These are phyloP conservation scores for Xenopus laevis DNA, from an alignment of 2,113 vertebrate species.

Conservation along the genomic window DNA sequence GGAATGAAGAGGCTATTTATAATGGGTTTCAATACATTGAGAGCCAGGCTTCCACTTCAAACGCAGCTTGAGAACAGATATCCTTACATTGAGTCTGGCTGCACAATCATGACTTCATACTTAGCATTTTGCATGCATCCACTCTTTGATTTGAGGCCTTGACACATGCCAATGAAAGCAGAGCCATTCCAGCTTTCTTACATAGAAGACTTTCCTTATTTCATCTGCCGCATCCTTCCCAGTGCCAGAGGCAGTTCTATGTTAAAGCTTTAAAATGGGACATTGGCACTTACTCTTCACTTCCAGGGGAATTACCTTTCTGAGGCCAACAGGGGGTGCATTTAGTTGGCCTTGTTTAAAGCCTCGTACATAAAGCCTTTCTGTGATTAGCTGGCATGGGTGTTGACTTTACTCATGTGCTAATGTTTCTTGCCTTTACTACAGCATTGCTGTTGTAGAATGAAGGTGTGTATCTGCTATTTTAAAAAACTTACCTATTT, in stretches of 20 bases:
- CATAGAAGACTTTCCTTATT: conserved; percentile 58
- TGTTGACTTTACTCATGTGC: conserved; percentile 16
- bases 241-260: conserved; percentile 43
- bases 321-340: conserved; percentile 38
- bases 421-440: not conserved
- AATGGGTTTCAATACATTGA: conserved; percentile 60
- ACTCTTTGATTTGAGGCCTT: conserved; percentile 63
- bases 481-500: too few relatives aligned
- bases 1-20: conserved; percentile 64
- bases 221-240: conserved; percentile 54
- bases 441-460: too few relatives aligned
- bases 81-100: conserved; percentile 56
- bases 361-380: conserved; percentile 20
- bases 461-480: too few relatives aligned
- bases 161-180: conserved; percentile 64
- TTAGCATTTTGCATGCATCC: conserved; percentile 57
- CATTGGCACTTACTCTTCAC: conserved; percentile 32
- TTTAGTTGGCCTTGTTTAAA: conserved; percentile 13
- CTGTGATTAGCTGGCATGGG: conserved; percentile 26
- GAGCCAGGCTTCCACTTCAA: conserved; percentile 64
- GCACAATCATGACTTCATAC: conserved; percentile 54
- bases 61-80: conserved; percentile 62
- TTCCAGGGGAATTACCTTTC: conserved; percentile 44
- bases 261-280: conserved; percentile 40
- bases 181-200: conserved; percentile 61